Percentiles rank a stretch among this genome's conserved stretches.
Conservation (phyloP, 2,888 invertebrate genomes). For the Lasioglossum lativentre region DNA sequence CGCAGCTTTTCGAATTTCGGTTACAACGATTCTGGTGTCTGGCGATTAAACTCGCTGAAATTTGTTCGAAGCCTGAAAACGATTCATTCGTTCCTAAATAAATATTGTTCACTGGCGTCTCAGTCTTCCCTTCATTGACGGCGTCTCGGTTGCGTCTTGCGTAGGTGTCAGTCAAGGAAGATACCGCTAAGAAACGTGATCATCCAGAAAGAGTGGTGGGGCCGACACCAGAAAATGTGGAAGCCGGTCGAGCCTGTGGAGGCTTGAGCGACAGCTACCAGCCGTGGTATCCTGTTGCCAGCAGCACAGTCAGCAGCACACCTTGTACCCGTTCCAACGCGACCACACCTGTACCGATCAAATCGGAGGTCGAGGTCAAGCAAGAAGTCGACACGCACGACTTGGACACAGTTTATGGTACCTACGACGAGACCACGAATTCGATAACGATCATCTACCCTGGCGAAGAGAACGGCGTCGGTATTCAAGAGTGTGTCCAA, state of each 20-base stretch:
- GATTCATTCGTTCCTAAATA: slow-evolving; percentile 57
- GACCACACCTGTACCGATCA: slow-evolving; percentile 65
- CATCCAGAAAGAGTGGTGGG: slow-evolving; percentile 92
- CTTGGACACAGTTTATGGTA: slow-evolving; percentile 89
- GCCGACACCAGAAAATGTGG: slow-evolving; percentile 93
- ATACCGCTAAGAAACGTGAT: slow-evolving; percentile 85
- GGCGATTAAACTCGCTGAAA: neutral
- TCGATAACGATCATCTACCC: slow-evolving; percentile 91
- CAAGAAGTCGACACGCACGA: slow-evolving; percentile 83
- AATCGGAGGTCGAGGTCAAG: slow-evolving; percentile 76
- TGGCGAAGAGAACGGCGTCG: slow-evolving; percentile 86
- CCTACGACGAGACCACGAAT: slow-evolving; percentile 90
- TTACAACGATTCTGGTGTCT: too few species aligned
- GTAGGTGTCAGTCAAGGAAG: slow-evolving; percentile 81
- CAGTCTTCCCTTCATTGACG: slow-evolving; percentile 66
- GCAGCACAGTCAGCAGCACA: slow-evolving; percentile 29
- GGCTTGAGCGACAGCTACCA: slow-evolving; percentile 66
- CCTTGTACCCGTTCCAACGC: slow-evolving; percentile 54
- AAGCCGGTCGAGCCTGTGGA: slow-evolving; percentile 89
- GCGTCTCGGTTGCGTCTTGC: slow-evolving; percentile 33
- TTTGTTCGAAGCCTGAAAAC: neutral
- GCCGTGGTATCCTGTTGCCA: slow-evolving; percentile 53
- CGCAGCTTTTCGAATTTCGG: too few species aligned
- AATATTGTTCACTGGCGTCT: slow-evolving; percentile 41
- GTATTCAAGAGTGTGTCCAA: slow-evolving; percentile 78